Evolutionary conservation across 2,888 invertebrate species (phyloP), one percentile per base, ranked within the genome.

Genomic region (Griposia aprilina): DNA sequence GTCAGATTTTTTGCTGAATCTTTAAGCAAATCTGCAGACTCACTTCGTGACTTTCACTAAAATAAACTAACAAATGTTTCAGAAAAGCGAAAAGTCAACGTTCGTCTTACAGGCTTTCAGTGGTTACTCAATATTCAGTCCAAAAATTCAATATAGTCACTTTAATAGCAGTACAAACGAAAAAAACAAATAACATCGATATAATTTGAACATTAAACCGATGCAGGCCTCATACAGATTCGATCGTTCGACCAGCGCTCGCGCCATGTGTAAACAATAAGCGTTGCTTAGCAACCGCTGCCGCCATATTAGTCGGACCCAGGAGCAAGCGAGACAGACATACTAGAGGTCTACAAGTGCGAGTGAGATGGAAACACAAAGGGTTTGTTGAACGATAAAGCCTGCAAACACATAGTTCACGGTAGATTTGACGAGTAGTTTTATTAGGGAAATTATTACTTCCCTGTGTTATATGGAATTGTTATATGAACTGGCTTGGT

Each of bases 331-430:
- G 85, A 79, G 86, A 85, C 80, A 66, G 68, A 72, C 10, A 75
- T 74, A 89, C 41, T 41, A 10, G 45, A 11, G 2, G 11, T 13
- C 30, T 30, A 23, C 13, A 36, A 41, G 90, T 62, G 76, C 10
- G 88, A 92, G 79, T 45, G 90, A 86, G 90, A 88, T 63, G 60
- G 76, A 52, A 57, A 60, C 67, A 84, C 74, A 80, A 80, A 89
- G 87, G 89, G 91, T 91, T 92, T 90, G 90, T 91, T 93, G 94
- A 91, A 93, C 95, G 95, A 96, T 95, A 95, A 94, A 94, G 93
- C 89, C 91, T 92, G 92, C 90, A 92, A 76, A 90, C 91, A 91
- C 92, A 91, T 85, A 85, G 88, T 87, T 91, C 93, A 92, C 90
- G 94, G 90, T 91, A 85, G 87, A 91, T 90, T 91, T 90, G 88